A percentile compares a stretch with the other conserved stretches of the same genome.
Conservation (phyloP, 2,113 vertebrate genomes). For the Ploceus nigricollis region DNA sequence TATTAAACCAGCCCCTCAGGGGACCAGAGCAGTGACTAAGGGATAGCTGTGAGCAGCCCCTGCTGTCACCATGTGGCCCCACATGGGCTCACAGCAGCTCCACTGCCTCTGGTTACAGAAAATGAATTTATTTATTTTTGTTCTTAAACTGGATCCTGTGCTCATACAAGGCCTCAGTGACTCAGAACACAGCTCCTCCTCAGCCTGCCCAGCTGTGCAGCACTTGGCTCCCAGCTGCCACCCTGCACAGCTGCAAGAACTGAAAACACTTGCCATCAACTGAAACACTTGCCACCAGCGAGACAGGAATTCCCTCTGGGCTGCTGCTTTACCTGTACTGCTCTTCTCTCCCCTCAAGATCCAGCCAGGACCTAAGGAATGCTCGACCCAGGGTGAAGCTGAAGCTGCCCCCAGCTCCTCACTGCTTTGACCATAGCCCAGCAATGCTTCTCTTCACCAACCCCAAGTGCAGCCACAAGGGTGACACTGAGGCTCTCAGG, state of each 20-base stretch:
- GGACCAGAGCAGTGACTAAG: neutral
- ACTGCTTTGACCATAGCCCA: fast-evolving
- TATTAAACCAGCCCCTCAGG: neutral
- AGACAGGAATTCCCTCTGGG: neutral
- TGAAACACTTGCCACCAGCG: fast-evolving
- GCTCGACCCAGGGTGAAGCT: fast-evolving
- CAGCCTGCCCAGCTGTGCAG: neutral
- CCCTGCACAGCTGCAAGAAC: fast-evolving
- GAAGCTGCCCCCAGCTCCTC: neutral
- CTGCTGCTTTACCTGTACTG: neutral
- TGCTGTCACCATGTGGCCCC: fast-evolving
- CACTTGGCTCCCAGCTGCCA: neutral
- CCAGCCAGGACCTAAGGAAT: neutral
- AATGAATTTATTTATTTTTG: neutral
- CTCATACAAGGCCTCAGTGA: neutral
- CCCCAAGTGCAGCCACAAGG: fast-evolving
- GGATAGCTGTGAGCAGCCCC: neutral
- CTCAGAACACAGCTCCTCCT: neutral
- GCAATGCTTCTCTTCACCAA: no score
- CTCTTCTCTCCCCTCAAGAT: neutral
- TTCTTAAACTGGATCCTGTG: neutral
- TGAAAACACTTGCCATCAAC: fast-evolving
- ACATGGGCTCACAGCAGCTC: neutral
- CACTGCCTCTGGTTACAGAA: neutral
- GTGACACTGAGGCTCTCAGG: neutral